These are phyloP conservation scores for Stenoptilia bipunctidactyla DNA, from an alignment of 2,888 invertebrate species.

Conservation along the genomic window DNA sequence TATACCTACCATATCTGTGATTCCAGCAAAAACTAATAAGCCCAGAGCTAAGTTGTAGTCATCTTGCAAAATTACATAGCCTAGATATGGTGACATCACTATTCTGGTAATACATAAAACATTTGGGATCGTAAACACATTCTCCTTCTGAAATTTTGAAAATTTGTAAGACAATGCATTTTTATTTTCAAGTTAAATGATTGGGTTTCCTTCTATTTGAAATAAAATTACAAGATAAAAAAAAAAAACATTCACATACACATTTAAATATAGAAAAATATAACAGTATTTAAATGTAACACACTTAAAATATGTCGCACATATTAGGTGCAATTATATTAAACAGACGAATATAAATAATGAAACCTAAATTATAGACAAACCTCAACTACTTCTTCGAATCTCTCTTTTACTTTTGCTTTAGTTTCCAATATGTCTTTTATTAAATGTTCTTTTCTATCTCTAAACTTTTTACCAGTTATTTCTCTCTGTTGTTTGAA, in stretches of 20 bases:
- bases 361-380: not conserved
- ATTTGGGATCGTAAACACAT: conserved; percentile 95
- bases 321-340: too few relatives aligned
- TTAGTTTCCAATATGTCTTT: conserved; percentile 80
- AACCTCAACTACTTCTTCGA: conserved; percentile 83
- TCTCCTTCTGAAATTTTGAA: conserved; percentile 74
- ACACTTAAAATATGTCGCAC: too few relatives aligned
- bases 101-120: conserved; percentile 89
- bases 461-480: conserved; percentile 56
- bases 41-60: conserved; percentile 85
- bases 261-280: conserved; percentile 2
- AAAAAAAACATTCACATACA: too few relatives aligned
- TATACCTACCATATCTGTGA: conserved; percentile 87
- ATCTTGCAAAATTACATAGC: conserved; percentile 87
- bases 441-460: conserved; percentile 74
- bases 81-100: conserved; percentile 87
- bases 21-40: conserved; percentile 86
- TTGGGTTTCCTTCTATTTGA: too few relatives aligned
- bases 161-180: too few relatives aligned
- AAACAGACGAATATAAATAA: not conserved
- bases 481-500: conserved; percentile 54
- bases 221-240: too few relatives aligned
- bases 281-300: too few relatives aligned
- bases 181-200: too few relatives aligned
- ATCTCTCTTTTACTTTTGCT: conserved; percentile 77